These are phyloP conservation scores for Nannospalax galili DNA, from an alignment of 2,113 vertebrate genomes.

Conservation along the genomic window DNA sequence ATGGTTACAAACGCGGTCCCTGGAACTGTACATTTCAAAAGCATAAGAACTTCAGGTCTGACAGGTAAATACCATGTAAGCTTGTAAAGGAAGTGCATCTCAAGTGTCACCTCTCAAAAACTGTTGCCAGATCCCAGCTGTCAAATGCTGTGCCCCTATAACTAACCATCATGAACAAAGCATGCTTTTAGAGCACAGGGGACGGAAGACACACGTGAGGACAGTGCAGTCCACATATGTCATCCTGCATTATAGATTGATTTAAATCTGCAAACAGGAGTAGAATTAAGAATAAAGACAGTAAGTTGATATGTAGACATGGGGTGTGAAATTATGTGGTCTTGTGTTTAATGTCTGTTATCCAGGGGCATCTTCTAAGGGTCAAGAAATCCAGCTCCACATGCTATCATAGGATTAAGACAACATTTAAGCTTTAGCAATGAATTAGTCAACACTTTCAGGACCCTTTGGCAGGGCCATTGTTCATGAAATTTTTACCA, in stretches of 20 bases:
- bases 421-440: background rate
- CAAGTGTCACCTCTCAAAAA: background rate
- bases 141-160: background rate
- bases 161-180: background rate
- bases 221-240: slow-evolving; percentile 44
- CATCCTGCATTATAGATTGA: background rate
- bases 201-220: slow-evolving; percentile 1
- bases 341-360: background rate
- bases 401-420: background rate
- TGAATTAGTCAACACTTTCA: background rate
- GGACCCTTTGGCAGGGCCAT: accelerated
- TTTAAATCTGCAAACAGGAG: slow-evolving; percentile 13
- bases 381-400: background rate
- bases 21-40: background rate
- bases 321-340: background rate
- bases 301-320: background rate
- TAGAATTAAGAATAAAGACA: background rate
- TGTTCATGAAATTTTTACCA: background rate
- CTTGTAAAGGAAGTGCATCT: accelerated
- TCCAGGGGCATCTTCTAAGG: background rate
- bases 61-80: accelerated
- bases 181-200: background rate
- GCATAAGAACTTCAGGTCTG: background rate
- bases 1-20: accelerated
- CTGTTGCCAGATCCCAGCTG: background rate